Conservation (phyloP, 2,888 invertebrate genomes). For the Liposcelis brunnea region DNA sequence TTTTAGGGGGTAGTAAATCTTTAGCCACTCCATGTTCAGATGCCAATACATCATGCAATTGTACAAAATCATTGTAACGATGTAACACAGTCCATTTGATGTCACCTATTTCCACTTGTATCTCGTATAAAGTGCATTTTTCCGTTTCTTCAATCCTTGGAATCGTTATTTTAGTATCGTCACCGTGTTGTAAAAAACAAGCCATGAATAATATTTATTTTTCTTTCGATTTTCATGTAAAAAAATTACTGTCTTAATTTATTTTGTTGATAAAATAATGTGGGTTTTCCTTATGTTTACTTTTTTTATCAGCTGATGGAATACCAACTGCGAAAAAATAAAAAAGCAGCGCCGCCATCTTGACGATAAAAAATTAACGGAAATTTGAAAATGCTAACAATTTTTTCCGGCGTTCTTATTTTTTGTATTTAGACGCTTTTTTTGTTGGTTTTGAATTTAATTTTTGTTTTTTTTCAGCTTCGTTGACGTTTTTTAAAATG, state of each 20-base stretch:
- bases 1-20: slow-evolving; percentile 82
- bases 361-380: too few relatives aligned
- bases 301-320: too few relatives aligned
- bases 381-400: too few relatives aligned
- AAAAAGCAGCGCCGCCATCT: too few relatives aligned
- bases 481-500: not conserved
- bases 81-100: slow-evolving; percentile 69
- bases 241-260: too few relatives aligned
- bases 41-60: slow-evolving; percentile 70
- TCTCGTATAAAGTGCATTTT: slow-evolving; percentile 36
- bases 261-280: too few relatives aligned
- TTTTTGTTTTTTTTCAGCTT: slow-evolving; percentile 1
- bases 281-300: too few relatives aligned
- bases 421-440: too few relatives aligned
- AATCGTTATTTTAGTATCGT: slow-evolving; percentile 47
- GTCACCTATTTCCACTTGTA: slow-evolving; percentile 48
- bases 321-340: too few relatives aligned
- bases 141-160: slow-evolving; percentile 38
- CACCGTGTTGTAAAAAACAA: slow-evolving; percentile 49
- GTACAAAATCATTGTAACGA: slow-evolving; percentile 80
- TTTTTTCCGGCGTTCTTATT: too few relatives aligned
- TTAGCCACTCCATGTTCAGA: slow-evolving; percentile 63
- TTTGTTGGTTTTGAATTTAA: too few relatives aligned
- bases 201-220: slow-evolving; percentile 54
- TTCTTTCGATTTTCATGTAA: not conserved